Evolutionary conservation across 1,140 invertebrate genomes (phyloP).

Genomic region (Drosophila auraria): DNA sequence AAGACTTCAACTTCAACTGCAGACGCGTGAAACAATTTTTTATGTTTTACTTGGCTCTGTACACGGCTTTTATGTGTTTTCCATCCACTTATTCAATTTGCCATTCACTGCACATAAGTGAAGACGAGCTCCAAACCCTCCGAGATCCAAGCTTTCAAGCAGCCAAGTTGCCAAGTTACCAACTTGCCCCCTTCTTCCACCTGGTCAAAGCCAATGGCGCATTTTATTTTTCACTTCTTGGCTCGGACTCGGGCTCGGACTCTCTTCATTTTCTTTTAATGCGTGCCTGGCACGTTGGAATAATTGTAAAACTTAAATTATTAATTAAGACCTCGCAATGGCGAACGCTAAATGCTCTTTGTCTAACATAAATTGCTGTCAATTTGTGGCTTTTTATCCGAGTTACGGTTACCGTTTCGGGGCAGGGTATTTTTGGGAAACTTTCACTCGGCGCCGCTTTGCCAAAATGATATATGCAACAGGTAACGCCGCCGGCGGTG

Average conservation of each 20-base stretch:
- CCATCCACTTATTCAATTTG: conserved; percentile 78
- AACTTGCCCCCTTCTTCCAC: not conserved
- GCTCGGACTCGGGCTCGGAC: conserved; percentile 16
- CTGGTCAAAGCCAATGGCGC: conserved; percentile 64
- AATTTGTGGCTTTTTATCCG: conserved; percentile 1
- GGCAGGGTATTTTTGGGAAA: conserved; percentile 29
- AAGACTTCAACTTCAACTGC: conserved; percentile 44
- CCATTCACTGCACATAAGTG: conserved; percentile 76
- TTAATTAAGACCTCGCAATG: conserved; percentile 52
- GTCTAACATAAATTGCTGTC: conserved; percentile 14
- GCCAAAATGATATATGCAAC: conserved; percentile 62
- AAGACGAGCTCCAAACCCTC: conserved; percentile 34
- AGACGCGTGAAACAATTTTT: conserved; percentile 80
- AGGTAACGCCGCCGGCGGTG: conserved; percentile 44
- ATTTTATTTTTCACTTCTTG: conserved; percentile 60
- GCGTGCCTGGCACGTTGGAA: conserved; percentile 42
- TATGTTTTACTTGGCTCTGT: conserved; percentile 53
- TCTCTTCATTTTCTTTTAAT: conserved; percentile 49
- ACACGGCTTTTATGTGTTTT: conserved; percentile 50
- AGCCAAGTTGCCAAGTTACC: conserved; percentile 1
- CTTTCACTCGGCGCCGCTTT: conserved; percentile 36
- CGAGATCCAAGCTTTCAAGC: conserved; percentile 8
- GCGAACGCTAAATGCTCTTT: conserved; percentile 45
- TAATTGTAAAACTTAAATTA: conserved; percentile 52
- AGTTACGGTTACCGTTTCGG: not conserved